Base-by-base conservation (phyloP, 2,888 invertebrate species). In the Melinopterus prodromus region DNA sequence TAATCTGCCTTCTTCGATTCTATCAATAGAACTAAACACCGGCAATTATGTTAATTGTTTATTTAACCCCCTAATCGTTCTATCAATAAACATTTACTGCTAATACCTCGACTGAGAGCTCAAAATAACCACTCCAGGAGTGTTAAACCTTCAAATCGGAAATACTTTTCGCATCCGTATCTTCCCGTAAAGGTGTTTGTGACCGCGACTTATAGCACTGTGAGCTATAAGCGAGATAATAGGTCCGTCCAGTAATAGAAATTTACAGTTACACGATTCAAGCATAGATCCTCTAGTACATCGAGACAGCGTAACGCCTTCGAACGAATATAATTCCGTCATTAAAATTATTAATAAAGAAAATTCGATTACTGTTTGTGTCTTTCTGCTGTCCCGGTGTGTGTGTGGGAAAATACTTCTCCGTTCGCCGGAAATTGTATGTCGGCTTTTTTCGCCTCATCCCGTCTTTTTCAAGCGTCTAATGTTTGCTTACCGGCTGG, bases 321-420 rank as follows among this genome's bases (percentile, higher is more conserved):
- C 53, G 12, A 53, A 53, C 53, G 53, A 53, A 53, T 12, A 53
- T 53, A 53, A 53, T 53, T 53, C 53, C 53, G 53, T 53, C 53
- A 53, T 53, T 53, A 53, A 53, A 53, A 53, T 53, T 53, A 53
- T 53, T 53, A 53, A 53, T 53, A 53, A 53, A 53, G 53, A 53
- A 7, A 53, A 53, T 53, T 53, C 53, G 53, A 53, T 53, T 53
- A 53, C 53, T 53, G 53, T 53, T 53, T 53, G 53, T 53, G 53
- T 53, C 9, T 53, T 9, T 53, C 38, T 38, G 5, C 53, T 53
- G 3, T 53, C 53, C 53, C 3, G n/a, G n/a, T n/a, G 53, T 53
- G 3, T 53, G 12, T 53, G 53, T 53, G 53, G 53, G 53, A 53
- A 53, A 53, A 53, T 53, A 53, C 5, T 53, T 53, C 53, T 53